phyloP scores from a whole-genome alignment of 2,888 invertebrate genomes.

The Alloscopus bannaensis region DNA sequence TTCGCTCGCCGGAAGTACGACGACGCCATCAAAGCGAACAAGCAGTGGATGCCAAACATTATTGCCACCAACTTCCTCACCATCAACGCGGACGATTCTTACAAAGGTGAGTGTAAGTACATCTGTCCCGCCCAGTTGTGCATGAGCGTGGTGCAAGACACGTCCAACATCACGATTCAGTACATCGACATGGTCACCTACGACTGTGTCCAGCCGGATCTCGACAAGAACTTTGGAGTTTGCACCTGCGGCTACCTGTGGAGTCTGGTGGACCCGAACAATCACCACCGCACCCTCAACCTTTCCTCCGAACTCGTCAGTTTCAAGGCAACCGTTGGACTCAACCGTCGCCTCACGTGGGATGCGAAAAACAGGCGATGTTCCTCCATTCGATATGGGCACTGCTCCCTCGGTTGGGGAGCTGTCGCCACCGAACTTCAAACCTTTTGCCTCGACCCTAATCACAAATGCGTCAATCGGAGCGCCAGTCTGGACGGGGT shows the following conservation, averaged over 20 bases:
- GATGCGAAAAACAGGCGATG: conserved; percentile 1
- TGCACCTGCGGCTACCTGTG: conserved; percentile 28
- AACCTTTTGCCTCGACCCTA: neutral
- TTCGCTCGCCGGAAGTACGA: conserved; percentile 17
- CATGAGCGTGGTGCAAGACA: neutral
- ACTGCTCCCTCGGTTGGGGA: conserved; percentile 23
- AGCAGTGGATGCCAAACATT: neutral
- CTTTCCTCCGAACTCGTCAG: neutral
- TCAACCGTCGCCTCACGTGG: neutral
- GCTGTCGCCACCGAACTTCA: neutral
- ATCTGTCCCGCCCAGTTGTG: conserved; percentile 4
- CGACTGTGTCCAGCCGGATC: neutral
- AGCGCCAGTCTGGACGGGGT: neutral
- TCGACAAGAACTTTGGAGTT: conserved; percentile 5
- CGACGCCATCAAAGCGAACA: neutral
- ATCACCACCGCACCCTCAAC: neutral
- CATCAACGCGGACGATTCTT: neutral
- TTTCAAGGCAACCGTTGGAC: neutral
- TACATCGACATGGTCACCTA: neutral
- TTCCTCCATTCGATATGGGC: conserved; percentile 16
- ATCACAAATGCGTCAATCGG: conserved; percentile 16
- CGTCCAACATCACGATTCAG: neutral
- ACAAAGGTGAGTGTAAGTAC: conserved; percentile 6
- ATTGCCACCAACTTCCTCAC: neutral
- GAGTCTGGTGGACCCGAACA: conserved; percentile 6